Base-by-base conservation (phyloP, 2,888 invertebrate species). In the Aelia acuminata region DNA sequence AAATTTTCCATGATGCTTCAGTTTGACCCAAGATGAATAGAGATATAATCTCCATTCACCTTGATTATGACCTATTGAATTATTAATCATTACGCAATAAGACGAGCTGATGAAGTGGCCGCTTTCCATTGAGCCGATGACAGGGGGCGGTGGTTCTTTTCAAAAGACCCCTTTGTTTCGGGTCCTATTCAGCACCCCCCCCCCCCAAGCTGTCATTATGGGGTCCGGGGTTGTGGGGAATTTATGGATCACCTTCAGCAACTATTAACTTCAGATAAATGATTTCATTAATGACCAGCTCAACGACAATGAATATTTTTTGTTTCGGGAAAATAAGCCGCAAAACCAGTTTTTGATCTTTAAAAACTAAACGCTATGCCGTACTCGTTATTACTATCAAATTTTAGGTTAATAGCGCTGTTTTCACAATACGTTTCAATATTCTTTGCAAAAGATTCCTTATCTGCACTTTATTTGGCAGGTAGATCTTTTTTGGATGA, bases 91-190 rank as follows among this genome's bases (percentile, higher is more conserved):
- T 35, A 18, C 5, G 18, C 35, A 70, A 70, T 70, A 35, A 35
- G 31, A 70, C 20, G 63, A 70, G 35, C 31, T 70, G 63, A 70
- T 70, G 63, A 70, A 35, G 63, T 70, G 31, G 18, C 0, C 63
- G 31, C 35, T 20, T 35, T 35, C 35, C 63, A 31, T 70, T 70
- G 18, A 70, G 7, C 20, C 31, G 20, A 35, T 70, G 63, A 70
- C 31, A 70, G 63, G 31, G 31, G 5, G 7, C 7, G 31, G 20
- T 0, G 35, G 63, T 70, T 70, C 63, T 70, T 70, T 70, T 70
- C 63, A 70, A 35, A 70, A 70, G 57, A 70, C 7, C 63, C 63
- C 35, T 70, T 70, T 70, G 63, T 70, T 70, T 70, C 63, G 20
- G 31, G 1, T 18, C n/a, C 63, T 70, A 70, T 70, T 35, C 8